Evolutionary conservation across 2,113 vertebrate species (phyloP).

Genomic region (Eretmochelys imbricata): DNA sequence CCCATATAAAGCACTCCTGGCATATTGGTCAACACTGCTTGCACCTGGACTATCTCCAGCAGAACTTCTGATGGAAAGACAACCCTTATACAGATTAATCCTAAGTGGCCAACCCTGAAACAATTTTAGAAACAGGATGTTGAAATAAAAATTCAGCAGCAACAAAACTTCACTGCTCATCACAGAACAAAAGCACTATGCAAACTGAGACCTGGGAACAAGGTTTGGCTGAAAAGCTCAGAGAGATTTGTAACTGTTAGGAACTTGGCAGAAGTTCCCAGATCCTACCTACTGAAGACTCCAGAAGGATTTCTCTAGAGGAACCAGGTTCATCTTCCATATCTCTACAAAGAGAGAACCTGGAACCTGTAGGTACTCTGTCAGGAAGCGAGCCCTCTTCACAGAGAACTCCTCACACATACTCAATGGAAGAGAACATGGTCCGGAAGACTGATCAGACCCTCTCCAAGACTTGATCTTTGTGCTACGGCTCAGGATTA

Average conservation of each 20-base stretch:
- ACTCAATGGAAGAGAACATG: neutral
- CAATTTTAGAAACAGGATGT: neutral
- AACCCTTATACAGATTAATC: neutral
- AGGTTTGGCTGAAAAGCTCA: neutral
- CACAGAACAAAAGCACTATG: neutral
- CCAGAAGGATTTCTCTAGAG: neutral
- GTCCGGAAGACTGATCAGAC: neutral
- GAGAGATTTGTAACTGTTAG: neutral
- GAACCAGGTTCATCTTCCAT: neutral
- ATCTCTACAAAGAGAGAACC: neutral
- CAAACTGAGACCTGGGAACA: neutral
- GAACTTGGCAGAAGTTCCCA: neutral
- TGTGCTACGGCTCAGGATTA: neutral
- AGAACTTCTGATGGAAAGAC: neutral
- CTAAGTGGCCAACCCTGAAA: too few species aligned
- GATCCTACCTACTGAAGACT: neutral
- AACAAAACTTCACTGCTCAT: neutral
- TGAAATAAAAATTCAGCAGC: neutral
- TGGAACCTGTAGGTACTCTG: neutral
- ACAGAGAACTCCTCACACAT: neutral
- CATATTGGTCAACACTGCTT: neutral
- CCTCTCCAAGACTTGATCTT: neutral
- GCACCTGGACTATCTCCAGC: neutral
- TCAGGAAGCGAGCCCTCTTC: neutral
- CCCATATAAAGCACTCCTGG: neutral